Evolutionary conservation across 2,888 invertebrate genomes (phyloP), one percentile per base, ranked within the genome.

Genomic region (Lycaena phlaeas): DNA sequence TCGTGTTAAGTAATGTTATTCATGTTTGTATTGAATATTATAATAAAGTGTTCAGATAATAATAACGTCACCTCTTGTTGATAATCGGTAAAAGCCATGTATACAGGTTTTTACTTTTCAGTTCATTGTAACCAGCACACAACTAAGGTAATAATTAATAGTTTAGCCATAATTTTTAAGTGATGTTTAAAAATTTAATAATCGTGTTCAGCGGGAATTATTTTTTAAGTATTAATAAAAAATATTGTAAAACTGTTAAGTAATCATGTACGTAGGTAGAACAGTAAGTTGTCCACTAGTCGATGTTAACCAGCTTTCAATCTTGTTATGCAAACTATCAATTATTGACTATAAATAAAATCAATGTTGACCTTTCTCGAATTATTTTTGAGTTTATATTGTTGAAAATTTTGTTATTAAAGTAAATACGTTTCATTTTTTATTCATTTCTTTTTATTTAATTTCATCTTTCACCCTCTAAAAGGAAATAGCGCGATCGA

Each of bases 121-220:
- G 57, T 56, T 61, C 59, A 61, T 64, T 70, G 70, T 75, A 72
- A 73, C 61, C 68, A 68, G 74, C 82, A 81, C 81, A 82, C 76
- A 76, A 66, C 48, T 76, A 76, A 70, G 59, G 62, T 75, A 73
- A 34, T 34, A 30, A 72, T 60, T 68, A 68, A 63, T 78, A 81
- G 74, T 73, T 75, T 79, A 82, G 75, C 63, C 57, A 60, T 77
- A 72, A 69, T 61, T 64, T 70, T 68, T 81, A 79, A 81, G 78
- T 71, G 64, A 71, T 74, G 75, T 79, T 77, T 72, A 68, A 66
- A 67, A 67, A 61, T 59, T 63, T 60, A 70, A 64, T 70, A 71
- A 73, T 73, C 75, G 82, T 82, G 79, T 84, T 82, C 81, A 78
- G 70, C 67, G 75, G 77, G 71, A 71, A 68, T 76, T 76, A 78